Conservation (phyloP, 2,797 vertebrate genomes). For the Phataginus tricuspis region DNA sequence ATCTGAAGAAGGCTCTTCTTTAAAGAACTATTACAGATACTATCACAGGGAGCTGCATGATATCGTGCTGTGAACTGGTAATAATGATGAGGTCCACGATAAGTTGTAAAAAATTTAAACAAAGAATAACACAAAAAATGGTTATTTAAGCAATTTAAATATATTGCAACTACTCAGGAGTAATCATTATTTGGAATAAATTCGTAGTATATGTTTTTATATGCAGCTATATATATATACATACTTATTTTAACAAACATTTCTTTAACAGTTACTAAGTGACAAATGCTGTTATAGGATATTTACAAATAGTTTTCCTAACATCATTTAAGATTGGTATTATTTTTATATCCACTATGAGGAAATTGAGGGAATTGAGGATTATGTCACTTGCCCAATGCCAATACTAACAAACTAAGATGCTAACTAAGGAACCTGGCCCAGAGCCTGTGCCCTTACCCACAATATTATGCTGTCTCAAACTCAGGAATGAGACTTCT, state of each 20-base stretch:
- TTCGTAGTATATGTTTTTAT: neutral
- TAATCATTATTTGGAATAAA: neutral
- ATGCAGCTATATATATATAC: neutral
- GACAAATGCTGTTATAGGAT: neutral
- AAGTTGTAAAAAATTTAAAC: constrained; percentile 68
- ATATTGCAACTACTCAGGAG: neutral
- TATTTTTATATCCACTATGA: neutral
- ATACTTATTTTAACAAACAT: neutral
- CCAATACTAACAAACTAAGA: neutral
- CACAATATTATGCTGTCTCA: neutral
- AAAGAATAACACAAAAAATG: constrained; percentile 7
- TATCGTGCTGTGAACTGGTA: constrained; percentile 78
- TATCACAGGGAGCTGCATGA: constrained; percentile 77
- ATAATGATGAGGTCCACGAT: constrained; percentile 74
- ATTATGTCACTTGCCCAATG: neutral
- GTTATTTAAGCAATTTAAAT: constrained; percentile 36
- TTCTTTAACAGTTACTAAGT: neutral
- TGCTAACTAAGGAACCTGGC: neutral
- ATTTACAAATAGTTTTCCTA: neutral
- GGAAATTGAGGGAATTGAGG: neutral
- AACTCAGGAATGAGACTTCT: neutral
- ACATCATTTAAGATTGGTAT: neutral
- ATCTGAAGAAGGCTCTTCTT: constrained; percentile 78
- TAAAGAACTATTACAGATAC: constrained; percentile 78
- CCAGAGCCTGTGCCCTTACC: too few relatives aligned